Percentiles rank a stretch among this genome's conserved stretches.
phyloP scores from a whole-genome alignment of 2,888 invertebrate genomes.

The Anticlea derivata region DNA sequence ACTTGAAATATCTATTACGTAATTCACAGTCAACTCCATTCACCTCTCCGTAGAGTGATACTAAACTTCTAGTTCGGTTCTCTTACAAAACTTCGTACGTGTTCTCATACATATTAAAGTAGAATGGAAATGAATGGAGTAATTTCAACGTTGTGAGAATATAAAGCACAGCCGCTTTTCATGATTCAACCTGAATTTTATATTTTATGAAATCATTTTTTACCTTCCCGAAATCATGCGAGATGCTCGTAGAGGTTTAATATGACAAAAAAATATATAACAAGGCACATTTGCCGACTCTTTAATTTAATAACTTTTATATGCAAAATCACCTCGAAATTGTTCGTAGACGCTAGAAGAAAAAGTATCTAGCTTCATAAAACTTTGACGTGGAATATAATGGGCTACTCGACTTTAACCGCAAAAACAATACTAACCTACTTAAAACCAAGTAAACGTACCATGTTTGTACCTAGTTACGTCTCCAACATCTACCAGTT shows the following conservation, averaged over 20 bases:
- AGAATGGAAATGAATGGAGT: conserved; percentile 25
- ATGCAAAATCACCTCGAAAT: too few relatives aligned
- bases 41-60: conserved; percentile 11
- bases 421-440: too few relatives aligned
- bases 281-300: neutral
- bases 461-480: too few relatives aligned
- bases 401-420: too few relatives aligned
- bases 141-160: conserved; percentile 22
- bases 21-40: conserved; percentile 10
- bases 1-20: conserved; percentile 13
- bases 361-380: too few relatives aligned
- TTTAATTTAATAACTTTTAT: neutral
- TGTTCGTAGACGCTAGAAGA: too few relatives aligned
- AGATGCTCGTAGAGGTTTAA: conserved; percentile 2
- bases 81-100: conserved; percentile 19
- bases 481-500: too few relatives aligned
- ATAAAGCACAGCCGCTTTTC: conserved; percentile 16
- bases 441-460: too few relatives aligned
- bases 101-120: conserved; percentile 24
- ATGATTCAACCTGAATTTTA: conserved; percentile 23
- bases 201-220: conserved; percentile 11
- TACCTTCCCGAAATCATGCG: neutral
- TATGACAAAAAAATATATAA: neutral
- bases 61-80: conserved; percentile 15
- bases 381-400: too few relatives aligned